phyloP scores from a whole-genome alignment of 2,797 vertebrate genomes.

The Muraenolepis orangiensis region DNA sequence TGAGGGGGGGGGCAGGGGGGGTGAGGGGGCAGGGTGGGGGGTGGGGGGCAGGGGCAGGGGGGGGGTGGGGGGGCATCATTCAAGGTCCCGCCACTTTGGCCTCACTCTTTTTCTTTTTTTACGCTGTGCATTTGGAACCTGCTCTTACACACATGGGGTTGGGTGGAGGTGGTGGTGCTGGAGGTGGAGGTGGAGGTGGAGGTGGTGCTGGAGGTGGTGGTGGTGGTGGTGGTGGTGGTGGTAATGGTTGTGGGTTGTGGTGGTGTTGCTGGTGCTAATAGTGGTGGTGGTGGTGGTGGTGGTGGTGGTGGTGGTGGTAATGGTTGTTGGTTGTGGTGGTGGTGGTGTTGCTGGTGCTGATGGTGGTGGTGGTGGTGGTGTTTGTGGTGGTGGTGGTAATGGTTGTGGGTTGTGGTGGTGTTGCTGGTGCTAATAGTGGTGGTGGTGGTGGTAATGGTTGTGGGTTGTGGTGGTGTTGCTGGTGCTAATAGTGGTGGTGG shows the following conservation, averaged over 20 bases:
- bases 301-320: neutral
- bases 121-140: constrained; percentile 31
- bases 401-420: too few relatives aligned
- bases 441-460: neutral
- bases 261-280: neutral
- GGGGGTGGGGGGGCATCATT: constrained; percentile 18
- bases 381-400: neutral
- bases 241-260: neutral
- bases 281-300: too few relatives aligned
- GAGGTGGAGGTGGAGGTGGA: constrained; percentile 20
- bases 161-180: constrained; percentile 14
- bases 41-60: constrained; percentile 31
- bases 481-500: neutral
- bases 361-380: too few relatives aligned
- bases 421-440: constrained; percentile 42
- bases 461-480: too few relatives aligned
- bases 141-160: constrained; percentile 17
- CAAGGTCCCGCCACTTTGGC: neutral
- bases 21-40: constrained; percentile 24
- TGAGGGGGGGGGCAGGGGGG: constrained; percentile 26
- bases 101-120: neutral
- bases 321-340: constrained; percentile 34
- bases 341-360: neutral
- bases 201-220: constrained; percentile 36
- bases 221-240: neutral